Base-by-base conservation (phyloP, 2,113 vertebrate species). In the Chlorocebus sabaeus region DNA sequence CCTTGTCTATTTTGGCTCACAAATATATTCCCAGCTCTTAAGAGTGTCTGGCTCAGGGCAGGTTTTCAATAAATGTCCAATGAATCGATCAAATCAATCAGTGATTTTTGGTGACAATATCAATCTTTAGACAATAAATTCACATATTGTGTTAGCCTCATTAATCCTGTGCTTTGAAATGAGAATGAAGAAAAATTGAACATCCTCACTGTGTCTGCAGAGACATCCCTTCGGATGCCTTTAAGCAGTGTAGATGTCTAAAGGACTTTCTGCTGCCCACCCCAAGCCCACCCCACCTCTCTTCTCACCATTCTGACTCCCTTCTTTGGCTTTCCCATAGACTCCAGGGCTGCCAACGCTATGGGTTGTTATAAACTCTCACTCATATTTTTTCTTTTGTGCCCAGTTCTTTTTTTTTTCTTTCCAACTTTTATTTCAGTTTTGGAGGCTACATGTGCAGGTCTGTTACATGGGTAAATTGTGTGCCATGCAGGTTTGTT, bases 181-280 rank as follows among this genome's bases (percentile, higher is more conserved):
- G 68, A 90, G 59, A 96, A 92, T 55, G 23, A 89, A 97, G 52
- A 59, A 52, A 78, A 93, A 22, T 16, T 59, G 55, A 89, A 83
- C 13, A 40, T 7, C 27, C 68, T 87, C 40, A 43, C 48, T 72
- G 20, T 43, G 9, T 30, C 12, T 8, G 8, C 32, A 84, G 57
- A 93, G 35, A 45, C 0, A 17, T 7, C 80, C 30, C 40, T 5
- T 70, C 59, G 8, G 50, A 45, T 18, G 32, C 5, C 2, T 13
- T 18, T n/a, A 12, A 43, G 22, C 12, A 13, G 16, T 17, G 8
- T 6, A 43, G 67, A 10, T 16, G 0, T 55, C 32, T 48, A 22
- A 90, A 50, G 8, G 30, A 64, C 18, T 43, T 30, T 45, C 61
- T 48, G 9, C 25, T 48, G 7, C 10, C 45, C 35, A 43, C 12